Evolutionary conservation across 2,113 vertebrate genomes (phyloP).

Genomic region (Plecturocebus donacophilus): DNA sequence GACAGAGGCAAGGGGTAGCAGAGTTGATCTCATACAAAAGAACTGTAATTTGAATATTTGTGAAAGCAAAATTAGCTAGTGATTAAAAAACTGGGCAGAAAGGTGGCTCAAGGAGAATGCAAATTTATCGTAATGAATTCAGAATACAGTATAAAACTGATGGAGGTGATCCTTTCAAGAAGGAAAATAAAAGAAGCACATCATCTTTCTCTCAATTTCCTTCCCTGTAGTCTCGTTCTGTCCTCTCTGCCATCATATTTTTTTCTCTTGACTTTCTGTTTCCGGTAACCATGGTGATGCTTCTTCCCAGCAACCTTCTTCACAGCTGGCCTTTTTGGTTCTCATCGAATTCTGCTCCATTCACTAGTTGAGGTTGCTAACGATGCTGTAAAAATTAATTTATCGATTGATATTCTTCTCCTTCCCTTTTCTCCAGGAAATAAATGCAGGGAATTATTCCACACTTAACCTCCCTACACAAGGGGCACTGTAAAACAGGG

Average conservation of each 20-base stretch:
- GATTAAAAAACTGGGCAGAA: not conserved
- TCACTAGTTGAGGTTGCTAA: constrained; percentile 29
- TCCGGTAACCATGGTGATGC: constrained; percentile 80
- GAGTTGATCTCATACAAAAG: not conserved
- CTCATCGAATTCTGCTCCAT: constrained; percentile 50
- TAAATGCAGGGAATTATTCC: constrained; percentile 33
- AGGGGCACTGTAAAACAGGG: constrained; percentile 38
- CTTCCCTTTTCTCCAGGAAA: not conserved
- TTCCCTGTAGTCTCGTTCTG: not conserved
- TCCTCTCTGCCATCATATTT: constrained; percentile 42
- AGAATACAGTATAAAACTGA: not conserved
- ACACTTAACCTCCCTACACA: constrained; percentile 23
- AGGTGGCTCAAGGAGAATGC: not conserved
- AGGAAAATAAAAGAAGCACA: not conserved
- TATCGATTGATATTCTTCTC: constrained; percentile 14
- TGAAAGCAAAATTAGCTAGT: constrained; percentile 38
- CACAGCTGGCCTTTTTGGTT: constrained; percentile 34
- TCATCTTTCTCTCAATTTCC: constrained; percentile 28
- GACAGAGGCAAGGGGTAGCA: not conserved
- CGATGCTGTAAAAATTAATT: constrained; percentile 47
- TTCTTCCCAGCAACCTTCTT: constrained; percentile 64
- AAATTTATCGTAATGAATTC: not conserved
- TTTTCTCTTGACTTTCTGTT: constrained; percentile 47
- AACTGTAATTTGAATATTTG: constrained; percentile 42
- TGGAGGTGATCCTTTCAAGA: not conserved